Conservation (phyloP, 64 coral and sea anemone genomes). For the Montipora capricornis region DNA sequence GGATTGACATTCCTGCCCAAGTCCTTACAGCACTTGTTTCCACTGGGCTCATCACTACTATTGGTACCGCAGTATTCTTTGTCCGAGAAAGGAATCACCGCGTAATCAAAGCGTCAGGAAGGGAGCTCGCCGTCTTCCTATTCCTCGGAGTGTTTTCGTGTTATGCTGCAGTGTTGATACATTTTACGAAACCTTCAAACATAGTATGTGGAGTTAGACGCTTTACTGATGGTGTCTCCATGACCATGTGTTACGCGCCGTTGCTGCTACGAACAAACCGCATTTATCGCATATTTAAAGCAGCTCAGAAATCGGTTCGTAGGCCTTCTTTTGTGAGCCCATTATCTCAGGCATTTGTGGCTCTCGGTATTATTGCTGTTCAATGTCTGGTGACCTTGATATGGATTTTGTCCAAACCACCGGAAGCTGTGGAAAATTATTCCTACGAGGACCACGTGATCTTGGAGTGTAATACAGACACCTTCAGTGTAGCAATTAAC, state of each 20-base stretch:
- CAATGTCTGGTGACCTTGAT: constrained; percentile 85
- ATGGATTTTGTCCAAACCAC: constrained; percentile 82
- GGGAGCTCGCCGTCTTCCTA: constrained; percentile 78
- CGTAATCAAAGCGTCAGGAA: constrained; percentile 88
- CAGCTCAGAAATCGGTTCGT: constrained; percentile 80
- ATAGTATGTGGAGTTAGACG: constrained; percentile 61
- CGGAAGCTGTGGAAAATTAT: constrained; percentile 51
- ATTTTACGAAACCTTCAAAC: constrained; percentile 59
- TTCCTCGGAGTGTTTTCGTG: constrained; percentile 69
- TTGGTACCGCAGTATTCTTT: constrained; percentile 69
- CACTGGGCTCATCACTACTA: constrained; percentile 63
- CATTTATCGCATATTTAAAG: constrained; percentile 94
- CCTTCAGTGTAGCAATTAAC: constrained; percentile 82
- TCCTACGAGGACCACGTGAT: constrained; percentile 55
- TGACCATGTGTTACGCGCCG: constrained; percentile 89
- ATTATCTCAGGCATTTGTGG: constrained; percentile 79
- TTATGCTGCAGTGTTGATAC: constrained; percentile 56
- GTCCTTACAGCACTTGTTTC: constrained; percentile 54
- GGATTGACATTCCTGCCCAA: constrained; percentile 40
- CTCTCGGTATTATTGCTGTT: constrained; percentile 61
- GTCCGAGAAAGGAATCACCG: constrained; percentile 67
- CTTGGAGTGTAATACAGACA: constrained; percentile 71
- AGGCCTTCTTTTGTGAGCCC: constrained; percentile 88
- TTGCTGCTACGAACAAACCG: constrained; percentile 87
- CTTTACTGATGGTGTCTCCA: constrained; percentile 59